Evolutionary conservation across 2,888 invertebrate genomes (phyloP), one percentile per base, ranked within the genome.

Genomic region (Pachymerium ferrugineum): DNA sequence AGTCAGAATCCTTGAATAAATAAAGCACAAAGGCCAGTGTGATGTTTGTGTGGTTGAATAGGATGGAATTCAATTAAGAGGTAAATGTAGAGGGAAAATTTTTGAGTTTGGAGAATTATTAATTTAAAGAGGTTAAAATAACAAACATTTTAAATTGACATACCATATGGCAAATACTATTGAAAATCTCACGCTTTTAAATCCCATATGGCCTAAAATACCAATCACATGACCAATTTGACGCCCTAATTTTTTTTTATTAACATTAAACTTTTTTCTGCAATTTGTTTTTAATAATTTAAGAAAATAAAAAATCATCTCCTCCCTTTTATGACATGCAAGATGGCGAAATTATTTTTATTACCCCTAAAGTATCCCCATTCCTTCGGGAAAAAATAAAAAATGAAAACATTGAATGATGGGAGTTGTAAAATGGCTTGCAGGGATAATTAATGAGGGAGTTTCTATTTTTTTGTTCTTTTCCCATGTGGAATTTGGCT

Each of bases 1-100:
- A 62, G 62, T 62, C 62, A 62, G 62, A 62, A 62, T 62, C 62
- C 62, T 62, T 62, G 62, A 62, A 62, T 62, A 62, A 62, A 62
- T 62, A 62, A 62, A 62, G n/a, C 14, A 10, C 10, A 10, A 62
- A 54, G 28, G 28, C 25, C 62, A n/a, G n/a, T n/a, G n/a, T n/a
- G n/a, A n/a, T n/a, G n/a, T n/a, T 28, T 10, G n/a, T 25, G 25
- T 25, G 62, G 62, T 62, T 62, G 25, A 62, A 62, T 22, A 25
- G 28, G 14, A 28, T 62, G 28, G 62, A 62, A 62, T 62, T 62
- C 62, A 62, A 62, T 62, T 62, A 62, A 25, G 16, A 62, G 28
- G 62, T 47, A 47, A 47, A 47, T 22, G 22, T 8, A 38, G 38
- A 38, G 16, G 14, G 19, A 47, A 47, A 22, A 22, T 47, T 35